Conservation (phyloP, 2,797 vertebrate species). For the Dermochelys coriacea region DNA sequence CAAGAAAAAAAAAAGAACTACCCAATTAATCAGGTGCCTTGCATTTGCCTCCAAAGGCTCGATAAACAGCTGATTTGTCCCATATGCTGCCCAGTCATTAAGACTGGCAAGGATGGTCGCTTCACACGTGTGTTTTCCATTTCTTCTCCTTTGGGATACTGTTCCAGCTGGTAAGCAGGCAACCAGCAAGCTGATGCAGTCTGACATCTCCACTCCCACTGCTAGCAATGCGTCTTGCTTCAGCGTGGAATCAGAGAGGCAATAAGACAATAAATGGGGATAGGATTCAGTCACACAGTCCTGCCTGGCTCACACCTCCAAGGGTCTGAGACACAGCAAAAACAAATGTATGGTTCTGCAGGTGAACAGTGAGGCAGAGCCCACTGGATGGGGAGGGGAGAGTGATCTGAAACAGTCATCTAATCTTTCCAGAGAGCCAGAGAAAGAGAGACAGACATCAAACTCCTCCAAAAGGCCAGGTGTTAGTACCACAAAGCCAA, state of each 20-base stretch:
- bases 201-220: not conserved
- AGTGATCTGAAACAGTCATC: not conserved
- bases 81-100: not conserved
- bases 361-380: not conserved
- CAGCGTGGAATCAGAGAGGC: not conserved
- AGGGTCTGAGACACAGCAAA: not conserved
- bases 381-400: not conserved
- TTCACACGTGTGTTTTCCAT: not conserved
- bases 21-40: not conserved
- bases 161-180: not conserved
- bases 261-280: not conserved
- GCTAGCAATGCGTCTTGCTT: not conserved
- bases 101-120: not conserved
- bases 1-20: not conserved
- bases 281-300: not conserved
- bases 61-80: not conserved
- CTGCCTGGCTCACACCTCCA: not conserved
- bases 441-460: conserved; percentile 31
- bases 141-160: not conserved
- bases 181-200: not conserved
- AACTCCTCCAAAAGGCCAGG: not conserved
- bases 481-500: conserved; percentile 6
- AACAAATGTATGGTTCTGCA: not conserved
- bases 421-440: not conserved
- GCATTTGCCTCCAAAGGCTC: not conserved